phyloP scores from a whole-genome alignment of 2,113 vertebrate species.

The Oryctolagus cuniculus region mOryCun1.1 NC_091435.1:47478501-47479000 shows the following conservation, averaged over 20 bases:
- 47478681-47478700: neutral
- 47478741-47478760: neutral
- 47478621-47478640: neutral
- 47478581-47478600: neutral
- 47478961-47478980: slow-evolving; percentile 23
- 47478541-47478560: neutral
- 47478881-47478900: neutral
- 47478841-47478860: slow-evolving; percentile 16
- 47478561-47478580: neutral
- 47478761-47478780: neutral
- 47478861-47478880: neutral
- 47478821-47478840: neutral
- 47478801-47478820: neutral
- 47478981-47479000: neutral
- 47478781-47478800: neutral
- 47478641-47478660: neutral
- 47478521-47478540: neutral
- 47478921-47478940: neutral
- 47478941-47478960: slow-evolving; percentile 26
- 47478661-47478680: neutral
- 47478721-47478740: neutral
- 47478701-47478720: neutral
- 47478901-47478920: neutral
- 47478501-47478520: neutral
- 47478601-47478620: neutral